phyloP scores from a whole-genome alignment of 2,113 vertebrate genomes.

The Gasterosteus aculeatus region DNA sequence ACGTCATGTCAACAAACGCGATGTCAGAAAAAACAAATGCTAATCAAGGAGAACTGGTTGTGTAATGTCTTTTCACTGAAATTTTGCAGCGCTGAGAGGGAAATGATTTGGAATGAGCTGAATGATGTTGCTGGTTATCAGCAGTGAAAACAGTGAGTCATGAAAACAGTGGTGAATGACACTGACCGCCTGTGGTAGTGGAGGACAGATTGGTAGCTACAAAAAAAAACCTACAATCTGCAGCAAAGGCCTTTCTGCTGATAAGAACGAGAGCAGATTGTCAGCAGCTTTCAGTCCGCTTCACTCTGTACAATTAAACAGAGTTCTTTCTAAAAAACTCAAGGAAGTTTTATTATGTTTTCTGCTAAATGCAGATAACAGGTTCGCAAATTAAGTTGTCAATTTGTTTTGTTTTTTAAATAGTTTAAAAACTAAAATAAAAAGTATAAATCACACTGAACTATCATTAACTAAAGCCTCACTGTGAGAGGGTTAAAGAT shows the following conservation, averaged over 20 bases:
- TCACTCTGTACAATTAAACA: neutral
- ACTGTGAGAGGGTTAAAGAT: neutral
- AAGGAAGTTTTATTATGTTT: neutral
- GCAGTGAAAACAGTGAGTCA: constrained; percentile 32
- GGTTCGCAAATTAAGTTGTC: neutral
- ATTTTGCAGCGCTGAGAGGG: neutral
- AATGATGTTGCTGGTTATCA: constrained; percentile 23
- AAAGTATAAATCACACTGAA: neutral
- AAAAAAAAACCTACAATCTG: constrained; percentile 33
- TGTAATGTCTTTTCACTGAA: constrained; percentile 4
- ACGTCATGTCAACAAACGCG: constrained; percentile 4
- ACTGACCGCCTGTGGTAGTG: constrained; percentile 14
- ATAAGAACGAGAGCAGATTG: constrained; percentile 25
- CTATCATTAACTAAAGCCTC: neutral
- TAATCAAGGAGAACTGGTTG: neutral
- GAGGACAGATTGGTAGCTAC: constrained; percentile 30
- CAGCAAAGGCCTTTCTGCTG: constrained; percentile 43
- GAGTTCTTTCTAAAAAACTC: neutral
- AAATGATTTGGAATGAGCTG: neutral
- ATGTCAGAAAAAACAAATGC: neutral
- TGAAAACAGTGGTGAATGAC: constrained; percentile 42
- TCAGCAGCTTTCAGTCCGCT: constrained; percentile 7
- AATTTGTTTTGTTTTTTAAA: no score
- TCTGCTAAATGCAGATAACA: neutral
- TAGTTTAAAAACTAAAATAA: no score